phyloP scores from a whole-genome alignment of 1,140 invertebrate species.

The Sitobion miscanthi region DNA sequence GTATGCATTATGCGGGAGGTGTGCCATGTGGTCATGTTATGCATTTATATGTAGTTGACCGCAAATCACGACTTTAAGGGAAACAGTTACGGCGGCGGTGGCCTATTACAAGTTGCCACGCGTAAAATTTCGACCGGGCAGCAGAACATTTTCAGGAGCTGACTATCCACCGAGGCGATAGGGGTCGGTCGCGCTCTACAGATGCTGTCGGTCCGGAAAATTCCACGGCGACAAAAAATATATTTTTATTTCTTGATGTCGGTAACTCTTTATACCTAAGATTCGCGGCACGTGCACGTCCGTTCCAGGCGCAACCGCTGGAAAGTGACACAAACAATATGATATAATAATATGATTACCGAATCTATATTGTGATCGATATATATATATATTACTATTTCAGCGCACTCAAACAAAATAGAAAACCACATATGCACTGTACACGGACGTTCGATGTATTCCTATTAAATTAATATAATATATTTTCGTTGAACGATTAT shows the following conservation, averaged over 20 bases:
- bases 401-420: neutral
- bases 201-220: neutral
- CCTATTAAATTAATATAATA: neutral
- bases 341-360: neutral
- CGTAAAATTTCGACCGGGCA: neutral
- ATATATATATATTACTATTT: neutral
- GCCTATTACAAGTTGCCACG: neutral
- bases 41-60: constrained; percentile 12
- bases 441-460: fast-evolving
- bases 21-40: constrained; percentile 25
- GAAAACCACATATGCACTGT: neutral
- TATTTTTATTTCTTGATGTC: neutral
- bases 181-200: neutral
- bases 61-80: neutral
- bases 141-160: neutral
- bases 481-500: neutral
- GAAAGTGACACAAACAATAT: neutral
- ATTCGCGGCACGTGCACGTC: neutral
- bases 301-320: neutral
- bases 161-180: neutral
- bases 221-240: neutral
- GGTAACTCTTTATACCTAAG: neutral
- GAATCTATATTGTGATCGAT: neutral
- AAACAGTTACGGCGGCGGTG: neutral
- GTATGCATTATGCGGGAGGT: neutral